Evolutionary conservation across 2,888 invertebrate species (phyloP), one percentile per base, ranked within the genome.

Genomic region (Acanthosepion esculentum): DNA sequence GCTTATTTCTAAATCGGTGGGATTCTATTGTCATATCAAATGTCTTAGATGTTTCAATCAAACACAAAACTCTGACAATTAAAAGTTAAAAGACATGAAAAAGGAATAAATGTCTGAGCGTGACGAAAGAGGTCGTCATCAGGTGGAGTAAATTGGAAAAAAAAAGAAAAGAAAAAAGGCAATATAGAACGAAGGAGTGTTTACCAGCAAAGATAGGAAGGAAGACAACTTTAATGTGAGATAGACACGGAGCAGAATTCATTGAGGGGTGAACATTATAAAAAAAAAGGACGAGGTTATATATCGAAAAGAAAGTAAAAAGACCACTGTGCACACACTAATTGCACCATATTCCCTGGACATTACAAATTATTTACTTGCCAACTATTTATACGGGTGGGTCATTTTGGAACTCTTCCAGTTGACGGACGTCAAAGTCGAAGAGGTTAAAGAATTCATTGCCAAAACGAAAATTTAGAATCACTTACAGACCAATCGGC

Each of bases 401-500:
- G 78, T 78, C 78, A 78, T n/a, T 33, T 78, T 78, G 78, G 78
- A 78, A 78, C n/a, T 0, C 2, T 78, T 78, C 78, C 78, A 78
- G n/a, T 33, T 78, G 78, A 78, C 78, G 78, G 18, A 78, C 78
- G 78, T 78, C 78, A 78, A 78, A 78, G 78, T 78, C 78, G 78
- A 33, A 78, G 78, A 78, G 78, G 78, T 78, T 78, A 78, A 64
- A n/a, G 78, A n/a, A 78, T 78, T 78, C 78, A 33, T 78, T 78
- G 78, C 78, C 78, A 78, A 78, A 78, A 78, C 78, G 78, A 78
- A 78, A 78, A 78, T 78, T 78, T n/a, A 33, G 78, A 78, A 78
- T 78, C 78, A 78, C 78, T 78, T 78, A 78, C 78, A 78, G 78
- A 78, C 78, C 78, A 78, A 78, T 78, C 78, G 78, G n/a, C 78